Base-by-base conservation (phyloP, 2,888 invertebrate genomes). In the Rhagonycha fulva region DNA sequence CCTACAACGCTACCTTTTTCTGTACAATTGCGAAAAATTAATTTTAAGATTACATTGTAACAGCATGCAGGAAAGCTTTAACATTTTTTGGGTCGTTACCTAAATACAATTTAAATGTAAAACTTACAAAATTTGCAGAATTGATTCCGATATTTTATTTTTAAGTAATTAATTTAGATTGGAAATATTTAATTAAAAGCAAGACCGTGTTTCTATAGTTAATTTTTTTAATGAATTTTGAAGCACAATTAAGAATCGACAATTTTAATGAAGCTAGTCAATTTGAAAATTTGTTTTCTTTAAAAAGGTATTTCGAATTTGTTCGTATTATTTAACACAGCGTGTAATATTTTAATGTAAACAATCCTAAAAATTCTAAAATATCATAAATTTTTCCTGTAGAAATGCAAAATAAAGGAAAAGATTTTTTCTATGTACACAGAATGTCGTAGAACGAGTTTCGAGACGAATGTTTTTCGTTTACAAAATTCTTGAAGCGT, bases 401-500 rank as follows among this genome's bases (percentile, higher is more conserved):
- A n/a, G 47, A 47, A 47, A 47, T 47, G 63, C 19, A 66, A 66
- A 66, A 24, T 66, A 66, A 66, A 24, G 63, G 9, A n/a, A 66
- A 24, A 12, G n/a, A 66, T 66, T 66, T 66, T 66, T 66, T 66
- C 63, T 23, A 66, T 66, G 63, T 66, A 66, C 24, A 66, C n/a
- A 66, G 63, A 66, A 66, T 66, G 63, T 66, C 63, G 63, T 66
- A 26, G 24, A 66, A 66, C 23, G 26, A 26, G 63, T 24, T 66
- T 28, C 12, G 67, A 68, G 68, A 61, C 30, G 72, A 23, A 61
- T 60, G 28, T 62, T 30, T 47, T 30, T 68, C 67, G 71, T 71
- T 28, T 66, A 63, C 30, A 68, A 68, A 72, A 72, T 72, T 72
- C 72, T 72, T 72, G 72, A 72, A 72, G 72, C 72, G 72, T 72